A percentile compares a stretch with the other conserved stretches of the same genome.
phyloP scores from a whole-genome alignment of 2,113 vertebrate species.

The Eleginops maclovinus region DNA sequence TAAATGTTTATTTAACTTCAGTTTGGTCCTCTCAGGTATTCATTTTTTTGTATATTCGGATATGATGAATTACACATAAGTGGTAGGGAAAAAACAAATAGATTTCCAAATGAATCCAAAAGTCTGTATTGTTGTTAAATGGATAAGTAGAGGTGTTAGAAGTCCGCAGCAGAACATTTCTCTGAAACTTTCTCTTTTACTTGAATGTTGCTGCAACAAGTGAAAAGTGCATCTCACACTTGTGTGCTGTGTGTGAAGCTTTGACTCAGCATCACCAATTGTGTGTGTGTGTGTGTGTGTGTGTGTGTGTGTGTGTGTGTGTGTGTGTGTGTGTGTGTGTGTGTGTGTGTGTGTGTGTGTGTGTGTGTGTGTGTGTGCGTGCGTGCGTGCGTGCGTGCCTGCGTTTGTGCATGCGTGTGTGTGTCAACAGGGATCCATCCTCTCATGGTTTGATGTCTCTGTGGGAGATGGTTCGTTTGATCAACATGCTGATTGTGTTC shows the following conservation, averaged over 20 bases:
- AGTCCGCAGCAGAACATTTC: no score
- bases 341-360: constrained; percentile 7
- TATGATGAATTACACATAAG: neutral
- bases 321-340: neutral
- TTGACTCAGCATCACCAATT: no score
- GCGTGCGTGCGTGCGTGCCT: constrained; percentile 56
- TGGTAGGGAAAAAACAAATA: neutral
- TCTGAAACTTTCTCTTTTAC: no score
- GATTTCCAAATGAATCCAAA: no score
- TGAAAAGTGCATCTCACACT: no score
- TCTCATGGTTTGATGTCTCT: constrained; percentile 82
- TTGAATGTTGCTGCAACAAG: no score
- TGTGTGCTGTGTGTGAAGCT: no score
- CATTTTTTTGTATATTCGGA: neutral
- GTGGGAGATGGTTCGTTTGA: constrained; percentile 92
- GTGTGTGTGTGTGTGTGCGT: constrained; percentile 2
- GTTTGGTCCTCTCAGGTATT: neutral
- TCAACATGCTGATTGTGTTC: constrained; percentile 94
- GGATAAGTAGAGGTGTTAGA: neutral
- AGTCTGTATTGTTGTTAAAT: no score
- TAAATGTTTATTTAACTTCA: neutral
- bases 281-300: neutral
- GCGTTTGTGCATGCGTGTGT: constrained; percentile 48
- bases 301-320: no score
- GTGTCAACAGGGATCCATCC: constrained; percentile 82